These are phyloP conservation scores for Papilio polyxenes DNA, from an alignment of 1,140 invertebrate species.

Conservation along the genomic window DNA sequence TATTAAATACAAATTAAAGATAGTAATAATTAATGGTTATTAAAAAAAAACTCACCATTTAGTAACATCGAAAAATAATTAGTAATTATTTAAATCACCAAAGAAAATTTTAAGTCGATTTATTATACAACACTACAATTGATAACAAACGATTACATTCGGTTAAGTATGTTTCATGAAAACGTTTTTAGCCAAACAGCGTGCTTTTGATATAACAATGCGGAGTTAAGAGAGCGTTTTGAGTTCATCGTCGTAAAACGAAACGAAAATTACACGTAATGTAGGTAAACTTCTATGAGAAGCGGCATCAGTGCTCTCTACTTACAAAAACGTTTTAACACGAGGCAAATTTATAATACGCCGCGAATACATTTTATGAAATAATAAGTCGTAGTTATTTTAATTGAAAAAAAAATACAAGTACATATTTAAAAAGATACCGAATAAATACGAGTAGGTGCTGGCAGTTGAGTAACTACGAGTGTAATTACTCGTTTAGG, in stretches of 20 bases:
- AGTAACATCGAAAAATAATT: not conserved
- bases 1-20: not conserved
- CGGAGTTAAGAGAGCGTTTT: constrained; percentile 17
- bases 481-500: no score
- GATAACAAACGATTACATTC: not conserved
- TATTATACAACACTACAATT: not conserved
- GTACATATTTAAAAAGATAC: not conserved
- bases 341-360: constrained; percentile 38
- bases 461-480: no score
- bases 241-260: constrained; percentile 37
- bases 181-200: not conserved
- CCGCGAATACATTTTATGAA: not conserved
- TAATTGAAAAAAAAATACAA: not conserved
- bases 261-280: constrained; percentile 38
- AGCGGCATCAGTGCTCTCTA: constrained; percentile 6
- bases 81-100: not conserved
- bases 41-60: not conserved
- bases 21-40: no score
- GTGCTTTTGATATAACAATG: constrained; percentile 30
- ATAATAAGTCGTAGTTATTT: not conserved
- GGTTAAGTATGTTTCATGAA: not conserved
- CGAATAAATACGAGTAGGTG: no score
- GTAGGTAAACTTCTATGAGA: constrained; percentile 32
- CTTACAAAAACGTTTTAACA: constrained; percentile 35
- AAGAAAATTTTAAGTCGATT: not conserved